Evolutionary conservation across 2,113 vertebrate species (phyloP).

Genomic region (Mustela nigripes): DNA sequence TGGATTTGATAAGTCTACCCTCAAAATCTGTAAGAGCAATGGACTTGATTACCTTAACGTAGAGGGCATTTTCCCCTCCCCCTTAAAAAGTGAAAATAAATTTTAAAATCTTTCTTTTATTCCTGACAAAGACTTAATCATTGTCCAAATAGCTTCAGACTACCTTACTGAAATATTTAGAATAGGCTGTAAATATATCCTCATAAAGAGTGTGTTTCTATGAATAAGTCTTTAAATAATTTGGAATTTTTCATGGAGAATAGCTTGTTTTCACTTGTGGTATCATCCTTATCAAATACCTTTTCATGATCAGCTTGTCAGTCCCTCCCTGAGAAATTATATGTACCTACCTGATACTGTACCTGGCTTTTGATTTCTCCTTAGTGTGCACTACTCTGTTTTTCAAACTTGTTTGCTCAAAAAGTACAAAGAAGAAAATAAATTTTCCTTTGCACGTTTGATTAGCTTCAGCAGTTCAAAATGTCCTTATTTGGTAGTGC

Average conservation of each 20-base stretch:
- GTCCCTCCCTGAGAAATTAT: background rate
- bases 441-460: background rate
- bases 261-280: conserved; percentile 35
- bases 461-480: conserved; percentile 2
- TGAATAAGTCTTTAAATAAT: conserved; percentile 64
- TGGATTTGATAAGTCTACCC: conserved; percentile 75
- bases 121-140: conserved; percentile 61
- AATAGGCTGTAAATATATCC: conserved; percentile 66
- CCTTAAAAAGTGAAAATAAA: conserved; percentile 65
- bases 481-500: background rate
- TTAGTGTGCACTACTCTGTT: background rate
- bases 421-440: conserved; percentile 1
- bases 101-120: background rate
- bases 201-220: conserved; percentile 66
- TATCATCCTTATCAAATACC: conserved; percentile 58
- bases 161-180: conserved; percentile 74
- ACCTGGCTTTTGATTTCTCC: conserved; percentile 19
- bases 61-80: conserved; percentile 67
- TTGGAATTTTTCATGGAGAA: conserved; percentile 55
- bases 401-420: background rate
- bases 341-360: background rate
- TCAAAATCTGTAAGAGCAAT: conserved; percentile 73
- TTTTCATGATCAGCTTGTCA: conserved; percentile 58
- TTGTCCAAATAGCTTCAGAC: conserved; percentile 75
- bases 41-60: conserved; percentile 78